Evolutionary conservation across 2,888 invertebrate species (phyloP).

Genomic region (Pyrrhia umbra): DNA sequence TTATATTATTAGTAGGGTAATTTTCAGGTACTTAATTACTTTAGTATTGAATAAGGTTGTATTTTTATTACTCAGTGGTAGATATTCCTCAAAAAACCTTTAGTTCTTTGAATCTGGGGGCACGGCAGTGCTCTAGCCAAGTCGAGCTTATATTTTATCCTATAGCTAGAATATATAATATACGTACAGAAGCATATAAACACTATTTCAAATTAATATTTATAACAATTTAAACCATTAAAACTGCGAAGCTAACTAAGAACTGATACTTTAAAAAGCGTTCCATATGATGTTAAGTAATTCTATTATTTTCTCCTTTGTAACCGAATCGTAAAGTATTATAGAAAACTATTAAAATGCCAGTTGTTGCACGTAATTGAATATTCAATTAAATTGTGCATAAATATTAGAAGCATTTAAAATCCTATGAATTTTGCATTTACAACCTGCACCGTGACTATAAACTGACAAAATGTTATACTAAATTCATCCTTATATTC

Average conservation of each 20-base stretch:
- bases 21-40: too few species aligned
- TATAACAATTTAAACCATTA: not conserved
- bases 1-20: too few species aligned
- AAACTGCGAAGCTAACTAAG: not conserved
- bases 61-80: too few species aligned
- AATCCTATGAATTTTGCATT: constrained; percentile 59
- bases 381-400: constrained; percentile 76
- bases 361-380: constrained; percentile 72
- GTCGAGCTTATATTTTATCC: too few species aligned
- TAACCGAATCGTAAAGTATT: constrained; percentile 37
- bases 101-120: too few species aligned
- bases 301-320: constrained; percentile 23
- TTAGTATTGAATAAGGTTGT: too few species aligned
- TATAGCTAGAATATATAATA: too few species aligned
- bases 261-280: constrained; percentile 6
- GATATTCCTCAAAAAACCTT: too few species aligned
- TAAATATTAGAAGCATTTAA: constrained; percentile 69
- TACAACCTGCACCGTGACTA: constrained; percentile 38
- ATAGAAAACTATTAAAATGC: constrained; percentile 60
- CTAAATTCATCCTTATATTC: constrained; percentile 22
- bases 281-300: constrained; percentile 9
- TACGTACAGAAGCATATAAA: not conserved
- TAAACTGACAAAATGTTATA: constrained; percentile 24
- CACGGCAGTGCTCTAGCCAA: too few species aligned
- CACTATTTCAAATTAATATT: not conserved